Conservation (phyloP, 2,888 invertebrate genomes). For the Antheraea assamensis region DNA sequence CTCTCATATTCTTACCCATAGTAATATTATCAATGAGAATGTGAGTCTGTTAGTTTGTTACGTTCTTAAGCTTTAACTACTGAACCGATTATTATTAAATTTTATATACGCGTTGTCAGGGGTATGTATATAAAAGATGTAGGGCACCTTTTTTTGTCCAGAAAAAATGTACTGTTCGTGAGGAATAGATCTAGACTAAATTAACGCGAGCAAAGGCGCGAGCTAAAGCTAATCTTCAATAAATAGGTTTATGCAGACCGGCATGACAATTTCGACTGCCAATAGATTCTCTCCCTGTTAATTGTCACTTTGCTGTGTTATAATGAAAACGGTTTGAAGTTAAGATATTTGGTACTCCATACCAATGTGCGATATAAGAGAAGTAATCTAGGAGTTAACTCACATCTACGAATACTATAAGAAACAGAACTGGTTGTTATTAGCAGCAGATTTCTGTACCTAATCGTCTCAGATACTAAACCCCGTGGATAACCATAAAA, state of each 20-base stretch:
- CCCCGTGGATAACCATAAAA: neutral
- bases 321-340: neutral
- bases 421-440: neutral
- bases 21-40: too few relatives aligned
- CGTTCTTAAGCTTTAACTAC: too few relatives aligned
- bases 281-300: too few relatives aligned
- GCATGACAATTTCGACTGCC: too few relatives aligned
- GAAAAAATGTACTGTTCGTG: neutral
- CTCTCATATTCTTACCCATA: too few relatives aligned
- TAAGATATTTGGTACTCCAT: neutral
- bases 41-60: too few relatives aligned
- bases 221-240: too few relatives aligned
- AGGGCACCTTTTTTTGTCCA: too few relatives aligned
- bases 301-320: neutral
- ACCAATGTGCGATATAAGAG: neutral
- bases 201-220: too few relatives aligned
- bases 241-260: neutral
- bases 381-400: neutral
- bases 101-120: too few relatives aligned
- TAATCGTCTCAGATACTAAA: neutral
- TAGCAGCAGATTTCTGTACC: neutral
- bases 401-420: neutral
- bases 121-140: too few relatives aligned
- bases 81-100: too few relatives aligned
- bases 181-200: neutral